Conservation (phyloP, 2,888 invertebrate species). For the Pheosia tremula region DNA sequence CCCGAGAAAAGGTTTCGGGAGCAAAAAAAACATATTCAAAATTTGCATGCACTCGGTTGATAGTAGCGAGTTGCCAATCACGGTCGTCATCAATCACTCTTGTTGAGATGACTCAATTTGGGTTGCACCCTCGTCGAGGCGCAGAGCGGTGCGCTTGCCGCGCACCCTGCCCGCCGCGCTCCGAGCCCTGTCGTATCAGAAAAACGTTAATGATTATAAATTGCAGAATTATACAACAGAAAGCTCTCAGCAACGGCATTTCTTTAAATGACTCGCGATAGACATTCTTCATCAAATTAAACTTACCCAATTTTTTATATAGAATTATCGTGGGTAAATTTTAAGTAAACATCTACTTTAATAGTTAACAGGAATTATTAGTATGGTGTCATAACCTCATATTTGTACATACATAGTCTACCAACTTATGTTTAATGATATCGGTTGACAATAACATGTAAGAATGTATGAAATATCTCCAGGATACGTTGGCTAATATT, state of each 20-base stretch:
- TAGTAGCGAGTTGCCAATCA: constrained; percentile 73
- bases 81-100: constrained; percentile 73
- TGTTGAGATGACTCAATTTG: constrained; percentile 78
- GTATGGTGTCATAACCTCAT: neutral
- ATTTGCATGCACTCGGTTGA: constrained; percentile 68
- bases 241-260: constrained; percentile 58
- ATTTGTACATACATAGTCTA: neutral
- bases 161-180: constrained; percentile 34
- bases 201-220: constrained; percentile 79
- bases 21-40: constrained; percentile 54
- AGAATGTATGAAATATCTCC: neutral
- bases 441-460: neutral
- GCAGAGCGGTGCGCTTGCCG: constrained; percentile 26
- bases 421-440: neutral
- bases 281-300: constrained; percentile 34
- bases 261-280: constrained; percentile 49
- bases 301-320: constrained; percentile 15
- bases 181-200: constrained; percentile 56
- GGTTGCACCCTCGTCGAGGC: constrained; percentile 61
- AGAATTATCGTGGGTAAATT: constrained; percentile 7
- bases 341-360: constrained; percentile 6
- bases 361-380: constrained; percentile 3
- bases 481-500: constrained; percentile 43
- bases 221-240: constrained; percentile 73
- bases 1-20: constrained; percentile 51